Conservation (phyloP, 2,797 vertebrate species). For the Salmo trutta region DNA sequence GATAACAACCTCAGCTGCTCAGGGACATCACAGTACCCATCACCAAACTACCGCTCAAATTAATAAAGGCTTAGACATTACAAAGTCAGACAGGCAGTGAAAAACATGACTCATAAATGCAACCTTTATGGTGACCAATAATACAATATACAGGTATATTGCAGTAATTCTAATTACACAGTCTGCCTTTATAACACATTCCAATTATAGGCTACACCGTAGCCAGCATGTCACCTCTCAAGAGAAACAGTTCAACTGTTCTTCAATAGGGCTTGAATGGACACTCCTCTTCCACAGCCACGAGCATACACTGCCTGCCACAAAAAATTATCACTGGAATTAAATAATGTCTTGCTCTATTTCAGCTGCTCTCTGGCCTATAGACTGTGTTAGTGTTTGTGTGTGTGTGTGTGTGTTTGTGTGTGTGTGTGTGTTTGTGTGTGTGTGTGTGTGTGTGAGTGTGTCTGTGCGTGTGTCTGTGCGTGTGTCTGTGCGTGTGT, state of each 20-base stretch:
- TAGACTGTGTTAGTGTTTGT: background rate
- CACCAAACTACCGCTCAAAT: background rate
- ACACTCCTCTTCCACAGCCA: background rate
- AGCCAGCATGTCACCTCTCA: too few species aligned
- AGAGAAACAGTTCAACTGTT: too few species aligned
- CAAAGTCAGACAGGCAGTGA: background rate
- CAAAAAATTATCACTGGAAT: background rate
- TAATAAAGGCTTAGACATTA: background rate
- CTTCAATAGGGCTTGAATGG: too few species aligned
- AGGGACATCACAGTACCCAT: background rate
- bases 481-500: constrained; percentile 5
- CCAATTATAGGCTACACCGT: too few species aligned
- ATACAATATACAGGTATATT: background rate
- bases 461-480: constrained; percentile 6
- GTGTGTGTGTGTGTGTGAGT: background rate
- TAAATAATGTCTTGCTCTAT: background rate
- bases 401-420: background rate
- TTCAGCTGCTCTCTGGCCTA: constrained; percentile 7
- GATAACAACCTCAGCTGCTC: background rate
- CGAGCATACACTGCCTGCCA: background rate
- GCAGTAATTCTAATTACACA: background rate
- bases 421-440: background rate
- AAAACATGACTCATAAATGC: background rate
- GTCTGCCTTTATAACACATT: background rate
- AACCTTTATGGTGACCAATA: too few species aligned